These are phyloP conservation scores for Embiotoca jacksoni DNA, from an alignment of 2,113 vertebrate genomes.

Conservation along the genomic window DNA sequence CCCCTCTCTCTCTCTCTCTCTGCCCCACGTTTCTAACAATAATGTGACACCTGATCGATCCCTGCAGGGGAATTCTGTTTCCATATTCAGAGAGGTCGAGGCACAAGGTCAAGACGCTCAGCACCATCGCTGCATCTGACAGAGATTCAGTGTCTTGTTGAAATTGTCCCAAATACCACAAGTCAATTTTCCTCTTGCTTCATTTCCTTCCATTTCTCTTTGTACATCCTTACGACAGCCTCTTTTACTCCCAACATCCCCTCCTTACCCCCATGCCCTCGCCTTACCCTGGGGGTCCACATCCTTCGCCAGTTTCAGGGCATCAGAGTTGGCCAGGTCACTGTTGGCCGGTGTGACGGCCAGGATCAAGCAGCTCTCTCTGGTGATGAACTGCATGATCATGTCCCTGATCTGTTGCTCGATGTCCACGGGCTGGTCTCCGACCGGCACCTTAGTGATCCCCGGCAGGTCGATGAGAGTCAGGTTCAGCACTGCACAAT, in stretches of 20 bases:
- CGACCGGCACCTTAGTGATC: constrained; percentile 95
- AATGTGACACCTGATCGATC: constrained; percentile 42
- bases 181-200: constrained; percentile 1
- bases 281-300: constrained; percentile 95
- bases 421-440: constrained; percentile 94
- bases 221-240: not conserved
- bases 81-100: constrained; percentile 47
- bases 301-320: constrained; percentile 93
- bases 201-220: not conserved
- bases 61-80: constrained; percentile 47
- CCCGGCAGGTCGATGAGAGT: constrained; percentile 95
- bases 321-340: constrained; percentile 95
- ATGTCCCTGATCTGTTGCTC: constrained; percentile 96
- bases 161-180: not conserved
- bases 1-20: not conserved
- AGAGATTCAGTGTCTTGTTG: constrained; percentile 8
- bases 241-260: not conserved
- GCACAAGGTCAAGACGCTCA: constrained; percentile 46
- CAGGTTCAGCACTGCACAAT: constrained; percentile 89
- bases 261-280: not conserved
- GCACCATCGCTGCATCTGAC: constrained; percentile 27
- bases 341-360: constrained; percentile 96
- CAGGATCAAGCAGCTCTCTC: constrained; percentile 94
- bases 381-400: constrained; percentile 95
- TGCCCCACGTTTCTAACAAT: constrained; percentile 36